Evolutionary conservation across 2,888 invertebrate species (phyloP).

Genomic region (Drosophila demipolita): DNA sequence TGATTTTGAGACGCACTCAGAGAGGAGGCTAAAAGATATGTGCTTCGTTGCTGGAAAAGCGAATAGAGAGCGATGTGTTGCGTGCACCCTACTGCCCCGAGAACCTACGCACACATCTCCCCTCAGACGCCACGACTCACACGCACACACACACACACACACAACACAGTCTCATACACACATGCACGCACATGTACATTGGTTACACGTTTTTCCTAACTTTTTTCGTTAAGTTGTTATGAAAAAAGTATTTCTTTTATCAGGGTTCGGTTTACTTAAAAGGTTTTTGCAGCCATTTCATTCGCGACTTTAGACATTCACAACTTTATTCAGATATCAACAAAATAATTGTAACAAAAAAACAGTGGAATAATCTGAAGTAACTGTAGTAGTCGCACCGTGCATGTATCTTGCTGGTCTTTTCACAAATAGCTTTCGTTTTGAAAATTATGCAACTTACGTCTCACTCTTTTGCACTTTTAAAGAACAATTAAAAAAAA

Average conservation of each 20-base stretch:
- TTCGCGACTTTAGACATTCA: slow-evolving; percentile 11
- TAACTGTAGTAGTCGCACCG: not conserved
- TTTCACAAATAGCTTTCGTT: slow-evolving; percentile 28
- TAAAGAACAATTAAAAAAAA: slow-evolving; percentile 45
- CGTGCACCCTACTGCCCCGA: slow-evolving; percentile 26
- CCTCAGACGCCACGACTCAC: slow-evolving; percentile 8
- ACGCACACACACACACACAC: slow-evolving; percentile 6
- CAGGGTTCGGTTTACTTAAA: not conserved
- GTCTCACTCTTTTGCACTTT: slow-evolving; percentile 81
- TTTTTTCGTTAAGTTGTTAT: slow-evolving; percentile 25
- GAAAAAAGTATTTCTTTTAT: slow-evolving; percentile 28
- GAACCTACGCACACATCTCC: slow-evolving; percentile 38
- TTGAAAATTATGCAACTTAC: slow-evolving; percentile 81
- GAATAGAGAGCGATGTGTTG: slow-evolving; percentile 36
- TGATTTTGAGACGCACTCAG: slow-evolving; percentile 64
- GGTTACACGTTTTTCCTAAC: slow-evolving; percentile 46
- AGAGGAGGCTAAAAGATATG: slow-evolving; percentile 34
- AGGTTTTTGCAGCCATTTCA: slow-evolving; percentile 1
- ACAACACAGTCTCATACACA: slow-evolving; percentile 4
- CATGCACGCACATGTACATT: slow-evolving; percentile 15
- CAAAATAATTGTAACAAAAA: not conserved
- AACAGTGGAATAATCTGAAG: slow-evolving; percentile 5
- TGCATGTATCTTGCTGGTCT: slow-evolving; percentile 17
- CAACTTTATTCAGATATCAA: not conserved
- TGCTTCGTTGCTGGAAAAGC: slow-evolving; percentile 13